Conservation (phyloP, 1,140 invertebrate genomes). For the Ectropis grisescens region DNA sequence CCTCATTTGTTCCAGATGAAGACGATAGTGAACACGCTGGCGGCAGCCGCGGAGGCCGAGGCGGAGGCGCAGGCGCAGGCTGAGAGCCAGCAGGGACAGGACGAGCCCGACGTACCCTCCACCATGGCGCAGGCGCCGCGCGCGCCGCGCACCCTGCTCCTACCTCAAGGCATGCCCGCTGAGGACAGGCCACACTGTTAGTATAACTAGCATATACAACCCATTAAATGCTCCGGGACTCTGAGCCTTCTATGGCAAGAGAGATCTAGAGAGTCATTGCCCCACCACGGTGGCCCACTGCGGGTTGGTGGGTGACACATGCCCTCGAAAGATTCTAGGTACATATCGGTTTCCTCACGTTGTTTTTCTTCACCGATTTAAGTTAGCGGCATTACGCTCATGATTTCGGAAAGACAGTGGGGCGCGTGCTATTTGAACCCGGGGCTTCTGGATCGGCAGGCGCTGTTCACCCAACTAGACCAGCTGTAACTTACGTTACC, state of each 20-base stretch:
- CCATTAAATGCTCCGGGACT: background rate
- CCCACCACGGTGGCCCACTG: too few relatives aligned
- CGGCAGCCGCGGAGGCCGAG: slow-evolving; percentile 36
- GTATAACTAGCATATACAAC: slow-evolving; percentile 13
- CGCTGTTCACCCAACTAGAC: too few relatives aligned
- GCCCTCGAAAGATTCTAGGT: too few relatives aligned
- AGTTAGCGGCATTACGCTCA: too few relatives aligned
- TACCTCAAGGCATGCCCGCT: slow-evolving; percentile 42
- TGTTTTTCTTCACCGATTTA: too few relatives aligned
- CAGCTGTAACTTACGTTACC: too few relatives aligned
- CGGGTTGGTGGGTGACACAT: too few relatives aligned
- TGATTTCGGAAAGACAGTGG: too few relatives aligned
- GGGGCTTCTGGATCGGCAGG: too few relatives aligned
- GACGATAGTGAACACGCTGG: slow-evolving; percentile 53
- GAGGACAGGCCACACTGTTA: slow-evolving; percentile 57
- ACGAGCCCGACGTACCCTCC: slow-evolving; percentile 10
- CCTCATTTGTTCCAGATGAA: slow-evolving; percentile 37
- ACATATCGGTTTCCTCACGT: too few relatives aligned
- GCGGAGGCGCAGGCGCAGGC: slow-evolving; percentile 30
- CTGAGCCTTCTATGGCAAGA: background rate
- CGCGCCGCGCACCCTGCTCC: slow-evolving; percentile 41
- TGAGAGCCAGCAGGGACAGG: slow-evolving; percentile 16
- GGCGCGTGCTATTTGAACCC: too few relatives aligned
- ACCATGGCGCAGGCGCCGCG: slow-evolving; percentile 24
- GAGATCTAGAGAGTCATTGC: too few relatives aligned